Base-by-base conservation (phyloP, 2,113 vertebrate species). In the Anas platyrhynchos region DNA sequence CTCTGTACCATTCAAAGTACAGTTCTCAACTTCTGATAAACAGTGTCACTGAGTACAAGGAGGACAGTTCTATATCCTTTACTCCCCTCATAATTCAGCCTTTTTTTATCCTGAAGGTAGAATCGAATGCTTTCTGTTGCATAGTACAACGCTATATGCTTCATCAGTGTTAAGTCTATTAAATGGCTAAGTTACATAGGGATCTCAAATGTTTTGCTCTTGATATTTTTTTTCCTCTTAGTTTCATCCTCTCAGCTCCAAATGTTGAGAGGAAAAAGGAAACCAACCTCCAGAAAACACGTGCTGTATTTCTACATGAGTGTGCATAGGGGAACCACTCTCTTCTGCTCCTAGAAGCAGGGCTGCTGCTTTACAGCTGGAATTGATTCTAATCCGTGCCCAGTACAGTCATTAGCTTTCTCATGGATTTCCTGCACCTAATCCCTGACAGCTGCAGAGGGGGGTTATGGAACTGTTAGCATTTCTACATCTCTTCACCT, bases 381-480 rank as follows among this genome's bases (percentile, higher is more conserved):
- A 91, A 83, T 80, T 63, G 41, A 36, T 89, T 94, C 36, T 71
- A 71, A 91, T 84, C 84, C 75, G 22, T 59, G 66, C 52, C 92
- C 58, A 73, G 84, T 74, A 89, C 26, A 91, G 32, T 69, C 43
- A 85, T 79, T 69, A 89, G 71, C 29, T 68, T 87, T 72, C 81
- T 78, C 62, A 52, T 46, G 78, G 72, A 85, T 84, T 72, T 61
- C 29, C 80, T 89, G 66, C 29, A 83, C 67, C 50, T 88, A 88
- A 88, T 65, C 48, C 36, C 44, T 52, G 16, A 54, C 75, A 95
- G 86, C 75, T 83, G 67, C 48, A 20, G 23, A 20, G 46, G 69
- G 32, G 16, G 13, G 83, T 89, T 80, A 63, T 69, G 31, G 26
- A 77, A 62, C 14, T 83, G n/a, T 34, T 83, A 80, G 61, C 66